Conservation (phyloP, 2,888 invertebrate genomes). For the Eristalis arbustorum region DNA sequence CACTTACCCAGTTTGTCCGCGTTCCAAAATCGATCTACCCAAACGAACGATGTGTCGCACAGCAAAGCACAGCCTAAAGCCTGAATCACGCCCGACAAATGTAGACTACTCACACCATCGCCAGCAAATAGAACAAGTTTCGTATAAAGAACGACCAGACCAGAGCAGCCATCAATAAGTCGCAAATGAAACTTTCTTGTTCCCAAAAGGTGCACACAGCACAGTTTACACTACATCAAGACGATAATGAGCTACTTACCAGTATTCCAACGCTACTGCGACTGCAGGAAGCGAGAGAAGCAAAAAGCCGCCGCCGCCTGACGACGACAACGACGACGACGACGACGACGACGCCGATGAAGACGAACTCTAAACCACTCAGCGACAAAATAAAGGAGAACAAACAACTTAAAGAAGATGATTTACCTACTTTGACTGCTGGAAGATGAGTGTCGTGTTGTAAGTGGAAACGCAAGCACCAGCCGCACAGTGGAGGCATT, state of each 20-base stretch:
- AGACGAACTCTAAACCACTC: slow-evolving; percentile 24
- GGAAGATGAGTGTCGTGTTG: slow-evolving; percentile 42
- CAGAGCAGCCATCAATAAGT: slow-evolving; percentile 17
- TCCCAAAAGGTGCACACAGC: slow-evolving; percentile 53
- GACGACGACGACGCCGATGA: background rate
- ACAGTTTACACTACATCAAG: slow-evolving; percentile 22
- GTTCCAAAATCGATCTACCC: background rate
- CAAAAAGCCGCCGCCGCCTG: background rate
- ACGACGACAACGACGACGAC: background rate
- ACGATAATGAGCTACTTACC: slow-evolving; percentile 65
- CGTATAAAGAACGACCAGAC: slow-evolving; percentile 4
- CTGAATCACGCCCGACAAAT: slow-evolving; percentile 9
- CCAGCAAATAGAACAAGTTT: slow-evolving; percentile 32
- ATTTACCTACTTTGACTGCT: slow-evolving; percentile 62
- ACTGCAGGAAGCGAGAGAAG: slow-evolving; percentile 3
- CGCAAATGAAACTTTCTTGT: slow-evolving; percentile 60
- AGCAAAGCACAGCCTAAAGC: background rate
- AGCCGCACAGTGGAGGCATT: slow-evolving; percentile 41
- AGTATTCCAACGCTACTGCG: slow-evolving; percentile 41
- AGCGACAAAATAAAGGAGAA: slow-evolving; percentile 46
- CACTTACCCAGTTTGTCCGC: background rate
- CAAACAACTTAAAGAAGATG: slow-evolving; percentile 63
- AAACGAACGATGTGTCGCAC: background rate
- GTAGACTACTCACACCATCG: background rate
- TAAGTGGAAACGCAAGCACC: slow-evolving; percentile 60